These are phyloP conservation scores for Melieria picta DNA, from an alignment of 2,888 invertebrate species.

Conservation along the genomic window DNA sequence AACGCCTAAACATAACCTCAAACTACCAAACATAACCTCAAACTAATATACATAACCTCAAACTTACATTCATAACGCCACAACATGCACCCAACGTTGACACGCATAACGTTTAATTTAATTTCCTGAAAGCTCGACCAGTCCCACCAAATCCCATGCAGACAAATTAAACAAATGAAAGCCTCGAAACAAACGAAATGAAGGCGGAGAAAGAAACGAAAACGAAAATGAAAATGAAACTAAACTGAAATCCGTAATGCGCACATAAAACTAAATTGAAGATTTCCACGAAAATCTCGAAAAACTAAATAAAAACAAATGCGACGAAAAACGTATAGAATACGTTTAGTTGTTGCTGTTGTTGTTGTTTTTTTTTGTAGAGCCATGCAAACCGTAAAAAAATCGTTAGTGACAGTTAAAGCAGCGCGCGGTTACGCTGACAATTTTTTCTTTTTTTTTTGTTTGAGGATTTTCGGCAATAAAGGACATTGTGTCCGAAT, in stretches of 20 bases:
- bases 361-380: background rate
- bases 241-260: slow-evolving; percentile 46
- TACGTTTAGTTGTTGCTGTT: too few relatives aligned
- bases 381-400: background rate
- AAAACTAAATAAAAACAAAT: slow-evolving; percentile 3
- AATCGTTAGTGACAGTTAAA: too few relatives aligned
- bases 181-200: slow-evolving; percentile 44
- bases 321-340: too few relatives aligned
- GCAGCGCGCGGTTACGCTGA: too few relatives aligned
- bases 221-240: slow-evolving; percentile 40
- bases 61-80: slow-evolving; percentile 1
- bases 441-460: too few relatives aligned
- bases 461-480: slow-evolving; percentile 17
- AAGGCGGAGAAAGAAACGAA: slow-evolving; percentile 37
- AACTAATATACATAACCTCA: background rate
- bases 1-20: background rate
- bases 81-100: slow-evolving; percentile 29
- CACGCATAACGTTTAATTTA: slow-evolving; percentile 61
- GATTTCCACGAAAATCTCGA: slow-evolving; percentile 38
- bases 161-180: slow-evolving; percentile 10
- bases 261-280: slow-evolving; percentile 41
- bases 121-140: slow-evolving; percentile 55
- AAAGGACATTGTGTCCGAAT: slow-evolving; percentile 49
- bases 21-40: background rate
- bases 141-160: slow-evolving; percentile 47